Evolutionary conservation across 2,888 invertebrate species (phyloP).

Genomic region (Sympetrum striolatum): DNA sequence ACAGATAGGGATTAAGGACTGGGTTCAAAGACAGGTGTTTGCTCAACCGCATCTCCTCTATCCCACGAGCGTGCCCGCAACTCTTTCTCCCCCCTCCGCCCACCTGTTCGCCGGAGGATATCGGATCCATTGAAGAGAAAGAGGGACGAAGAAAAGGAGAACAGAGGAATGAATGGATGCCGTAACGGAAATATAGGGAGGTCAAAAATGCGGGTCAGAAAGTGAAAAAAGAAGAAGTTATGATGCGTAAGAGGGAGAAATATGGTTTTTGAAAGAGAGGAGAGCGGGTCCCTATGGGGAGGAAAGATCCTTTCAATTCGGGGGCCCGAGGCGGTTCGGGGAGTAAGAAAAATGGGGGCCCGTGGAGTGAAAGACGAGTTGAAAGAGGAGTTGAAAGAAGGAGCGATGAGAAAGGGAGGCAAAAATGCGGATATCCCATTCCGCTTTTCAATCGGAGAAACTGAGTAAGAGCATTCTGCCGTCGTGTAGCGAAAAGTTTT

Average conservation of each 20-base stretch:
- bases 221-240: neutral
- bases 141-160: neutral
- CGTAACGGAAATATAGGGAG: neutral
- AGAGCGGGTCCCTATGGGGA: neutral
- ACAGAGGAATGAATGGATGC: neutral
- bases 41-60: neutral
- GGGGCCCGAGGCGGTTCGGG: neutral
- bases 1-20: slow-evolving; percentile 11
- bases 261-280: neutral
- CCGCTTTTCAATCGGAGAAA: too few relatives aligned
- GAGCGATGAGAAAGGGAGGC: neutral
- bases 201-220: neutral
- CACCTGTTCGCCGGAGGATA: slow-evolving; percentile 18
- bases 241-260: neutral
- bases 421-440: neutral
- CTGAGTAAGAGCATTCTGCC: too few relatives aligned
- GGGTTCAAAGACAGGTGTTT: slow-evolving; percentile 4
- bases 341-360: neutral
- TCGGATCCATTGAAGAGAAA: neutral
- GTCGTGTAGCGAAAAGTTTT: too few relatives aligned
- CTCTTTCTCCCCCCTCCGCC: neutral
- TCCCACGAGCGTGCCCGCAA: neutral
- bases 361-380: neutral
- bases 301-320: neutral
- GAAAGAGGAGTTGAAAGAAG: neutral